Percentiles rank a stretch among this genome's conserved stretches.
Conservation (phyloP, 2,113 vertebrate genomes). For the Pelusios castaneus region DNA sequence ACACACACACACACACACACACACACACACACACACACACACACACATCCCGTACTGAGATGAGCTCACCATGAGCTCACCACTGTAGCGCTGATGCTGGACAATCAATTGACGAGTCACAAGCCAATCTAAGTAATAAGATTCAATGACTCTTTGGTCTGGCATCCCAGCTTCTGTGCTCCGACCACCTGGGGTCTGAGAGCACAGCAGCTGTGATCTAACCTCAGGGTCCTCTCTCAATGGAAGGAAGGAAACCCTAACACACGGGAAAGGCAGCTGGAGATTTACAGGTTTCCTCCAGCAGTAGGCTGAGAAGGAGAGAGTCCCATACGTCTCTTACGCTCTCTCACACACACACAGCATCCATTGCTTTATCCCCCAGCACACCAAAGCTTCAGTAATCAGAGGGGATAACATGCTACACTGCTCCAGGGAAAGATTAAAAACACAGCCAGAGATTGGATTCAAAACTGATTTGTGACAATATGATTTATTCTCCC, state of each 20-base stretch:
- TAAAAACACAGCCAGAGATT: not conserved
- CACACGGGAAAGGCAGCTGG: constrained; percentile 60
- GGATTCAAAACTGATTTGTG: not conserved
- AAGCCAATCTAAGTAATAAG: not conserved
- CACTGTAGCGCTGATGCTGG: not conserved
- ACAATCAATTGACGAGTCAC: not conserved
- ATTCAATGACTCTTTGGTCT: not conserved
- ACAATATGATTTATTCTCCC: not conserved
- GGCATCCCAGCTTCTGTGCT: not conserved
- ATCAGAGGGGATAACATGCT: not conserved
- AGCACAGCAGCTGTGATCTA: constrained; percentile 4
- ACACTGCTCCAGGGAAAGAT: not conserved
- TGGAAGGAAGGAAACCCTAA: constrained; percentile 71
- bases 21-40: too few species aligned
- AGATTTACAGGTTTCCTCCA: constrained; percentile 47
- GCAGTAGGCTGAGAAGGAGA: not conserved
- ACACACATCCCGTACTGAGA: too few species aligned
- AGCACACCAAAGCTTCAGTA: not conserved
- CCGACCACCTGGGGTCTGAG: not conserved
- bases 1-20: too few species aligned
- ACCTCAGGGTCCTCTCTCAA: constrained; percentile 51
- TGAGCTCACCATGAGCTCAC: not conserved
- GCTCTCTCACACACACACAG: not conserved
- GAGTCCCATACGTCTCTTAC: not conserved
- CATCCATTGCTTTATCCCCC: not conserved